Evolutionary conservation across 2,113 vertebrate species (phyloP), one percentile per base, ranked within the genome.

Genomic region (Tachuris rubrigastra): DNA sequence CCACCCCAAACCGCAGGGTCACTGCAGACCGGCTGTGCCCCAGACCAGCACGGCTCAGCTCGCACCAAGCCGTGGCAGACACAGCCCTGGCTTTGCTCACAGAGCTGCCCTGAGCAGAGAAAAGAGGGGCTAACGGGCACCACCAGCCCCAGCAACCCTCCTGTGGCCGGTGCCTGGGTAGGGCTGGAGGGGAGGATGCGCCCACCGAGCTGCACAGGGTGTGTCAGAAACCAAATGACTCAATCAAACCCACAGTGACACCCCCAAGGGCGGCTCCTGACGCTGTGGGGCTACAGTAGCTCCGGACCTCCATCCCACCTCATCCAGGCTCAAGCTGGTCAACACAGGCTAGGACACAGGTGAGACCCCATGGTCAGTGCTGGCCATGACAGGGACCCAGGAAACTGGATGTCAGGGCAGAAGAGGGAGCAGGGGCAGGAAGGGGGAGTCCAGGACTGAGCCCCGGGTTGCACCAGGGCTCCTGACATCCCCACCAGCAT

Each of bases 381-480:
- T 30, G 39, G 13, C 76, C 9, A 0, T 5, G 76, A 33, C 1
- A 3, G 35, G 42, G 62, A 17, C 9, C 2, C 8, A 2, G 17
- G n/a, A 9, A 12, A 19, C 6, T 1, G 28, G 25, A 2, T 2
- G 1, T 1, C 0, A 2, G 44, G 56, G 25, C 28, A 50, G 59
- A 14, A 33, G 6, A 53, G 24, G 52, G 68, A 65, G 28, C 7
- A 5, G 52, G 27, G 30, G 58, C 28, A 17, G 75, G 81, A 59
- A 10, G 2, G 30, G 74, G 35, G 7, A 33, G 23, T 2, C 20
- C 6, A 13, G 62, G 77, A 9, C 28, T 4, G 27, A 81, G 71
- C 46, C 50, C 65, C 2, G 1, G n/a, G 37, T 7, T 3, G 12
- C 10, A 9, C 19, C 44, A 3, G 33, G 33, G 63, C 13, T 47